Base-by-base conservation (phyloP, 2,888 invertebrate species). In the Meghimatium bilineatum region DNA sequence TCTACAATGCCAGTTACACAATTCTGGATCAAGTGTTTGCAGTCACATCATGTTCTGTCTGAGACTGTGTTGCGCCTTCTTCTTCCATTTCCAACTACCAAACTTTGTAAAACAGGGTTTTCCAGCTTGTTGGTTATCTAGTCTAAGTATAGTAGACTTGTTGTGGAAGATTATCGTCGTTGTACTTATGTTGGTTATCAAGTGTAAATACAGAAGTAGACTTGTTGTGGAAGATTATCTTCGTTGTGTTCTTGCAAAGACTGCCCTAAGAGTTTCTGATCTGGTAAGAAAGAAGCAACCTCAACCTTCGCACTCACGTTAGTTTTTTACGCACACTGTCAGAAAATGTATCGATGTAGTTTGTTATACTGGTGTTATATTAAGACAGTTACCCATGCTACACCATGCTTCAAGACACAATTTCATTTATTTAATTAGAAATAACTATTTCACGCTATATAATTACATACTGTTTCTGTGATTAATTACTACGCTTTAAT, bases 11-110 rank as follows among this genome's bases (percentile, higher is more conserved):
- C 60, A 60, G 60, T 17, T 60, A 60, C n/a, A 60, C 20, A 60
- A 60, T 60, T 60, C 60, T 26, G 17, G 17, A 3, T 29, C n/a
- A n/a, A n/a, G n/a, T n/a, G n/a, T n/a, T n/a, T n/a, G n/a, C n/a
- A 69, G 69, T 69, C 69, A 69, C 12, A 36, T 69, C 69, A 5
- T 36, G 32, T 69, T 69, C 69, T 69, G 69, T 69, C 69, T 69
- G 69, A 69, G 69, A 69, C 36, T n/a, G n/a, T 69, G 69, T 69
- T 34, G 69, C 69, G 69, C 17, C 69, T 69, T 8, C n/a, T 26
- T 69, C 69, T 69, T 69, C 69, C 69, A 69, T 23, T 69, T 69
- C 69, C 69, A 69, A 69, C 69, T 17, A 36, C 69, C 10, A 6
- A 69, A 17, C 69, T 69, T 69, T 69, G 69, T 36, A 6, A 36